phyloP scores from a whole-genome alignment of 2,113 vertebrate species.

The Strigops habroptila region DNA sequence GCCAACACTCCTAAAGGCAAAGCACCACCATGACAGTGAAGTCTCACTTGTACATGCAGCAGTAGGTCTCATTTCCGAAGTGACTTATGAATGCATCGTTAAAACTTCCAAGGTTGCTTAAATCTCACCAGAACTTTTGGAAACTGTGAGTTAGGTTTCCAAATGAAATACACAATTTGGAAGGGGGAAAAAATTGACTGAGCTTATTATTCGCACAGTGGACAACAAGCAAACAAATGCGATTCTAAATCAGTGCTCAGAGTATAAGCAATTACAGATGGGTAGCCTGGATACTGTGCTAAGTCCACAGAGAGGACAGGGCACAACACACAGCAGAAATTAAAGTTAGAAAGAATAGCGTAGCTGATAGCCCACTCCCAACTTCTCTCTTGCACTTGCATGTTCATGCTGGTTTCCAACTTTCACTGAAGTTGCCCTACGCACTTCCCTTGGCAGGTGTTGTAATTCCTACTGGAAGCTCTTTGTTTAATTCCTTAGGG shows the following conservation, averaged over 20 bases:
- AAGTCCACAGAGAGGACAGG: not conserved
- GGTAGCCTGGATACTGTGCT: not conserved
- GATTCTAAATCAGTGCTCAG: not conserved
- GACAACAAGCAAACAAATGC: not conserved
- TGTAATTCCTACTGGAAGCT: not conserved
- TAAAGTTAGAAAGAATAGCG: not conserved
- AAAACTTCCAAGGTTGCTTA: not conserved
- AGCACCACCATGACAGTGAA: not conserved
- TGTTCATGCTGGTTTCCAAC: not conserved
- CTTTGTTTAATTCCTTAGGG: not conserved
- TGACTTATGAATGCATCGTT: not conserved
- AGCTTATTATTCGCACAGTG: not conserved
- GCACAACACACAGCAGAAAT: not conserved
- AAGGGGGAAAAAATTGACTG: fast-evolving
- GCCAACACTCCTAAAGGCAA: not conserved
- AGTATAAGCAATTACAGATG: not conserved
- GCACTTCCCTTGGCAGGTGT: not conserved
- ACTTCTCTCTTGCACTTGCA: not conserved
- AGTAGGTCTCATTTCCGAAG: not conserved
- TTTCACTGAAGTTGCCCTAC: not conserved
- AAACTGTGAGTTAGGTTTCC: not conserved
- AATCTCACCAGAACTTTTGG: not conserved
- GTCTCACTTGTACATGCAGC: too few species aligned
- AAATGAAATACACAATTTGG: not conserved
- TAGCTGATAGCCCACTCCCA: not conserved